These are phyloP conservation scores for Antedon bifida DNA, from an alignment of 35 echinoderm and acorn worm genomes.

Conservation along the genomic window DNA sequence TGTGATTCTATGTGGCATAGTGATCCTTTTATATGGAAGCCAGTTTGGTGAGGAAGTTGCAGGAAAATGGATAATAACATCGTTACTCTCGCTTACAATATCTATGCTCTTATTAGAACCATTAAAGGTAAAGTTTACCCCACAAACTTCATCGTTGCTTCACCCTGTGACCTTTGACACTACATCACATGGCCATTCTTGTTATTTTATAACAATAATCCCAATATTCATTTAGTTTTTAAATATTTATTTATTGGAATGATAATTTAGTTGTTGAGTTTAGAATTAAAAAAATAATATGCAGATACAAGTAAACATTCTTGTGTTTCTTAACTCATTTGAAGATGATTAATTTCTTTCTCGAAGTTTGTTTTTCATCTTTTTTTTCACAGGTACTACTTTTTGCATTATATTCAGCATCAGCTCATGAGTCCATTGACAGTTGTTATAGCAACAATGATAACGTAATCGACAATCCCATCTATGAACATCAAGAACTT, in stretches of 20 bases:
- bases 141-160: too few species aligned
- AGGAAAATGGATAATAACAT: neutral
- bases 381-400: neutral
- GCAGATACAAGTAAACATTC: too few species aligned
- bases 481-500: neutral
- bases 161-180: too few species aligned
- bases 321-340: too few species aligned
- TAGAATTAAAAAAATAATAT: too few species aligned
- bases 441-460: neutral
- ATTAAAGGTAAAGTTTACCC: neutral
- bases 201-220: too few species aligned
- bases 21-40: neutral
- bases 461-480: neutral
- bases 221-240: too few species aligned
- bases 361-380: too few species aligned
- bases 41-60: neutral
- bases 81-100: neutral
- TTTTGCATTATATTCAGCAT: neutral
- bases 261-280: too few species aligned
- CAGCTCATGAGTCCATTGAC: neutral
- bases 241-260: too few species aligned
- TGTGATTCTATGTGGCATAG: neutral
- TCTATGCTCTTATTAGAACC: neutral
- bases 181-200: too few species aligned
- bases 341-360: too few species aligned